Evolutionary conservation across 2,888 invertebrate genomes (phyloP).

Genomic region (Nipponacmea schrenckii): DNA sequence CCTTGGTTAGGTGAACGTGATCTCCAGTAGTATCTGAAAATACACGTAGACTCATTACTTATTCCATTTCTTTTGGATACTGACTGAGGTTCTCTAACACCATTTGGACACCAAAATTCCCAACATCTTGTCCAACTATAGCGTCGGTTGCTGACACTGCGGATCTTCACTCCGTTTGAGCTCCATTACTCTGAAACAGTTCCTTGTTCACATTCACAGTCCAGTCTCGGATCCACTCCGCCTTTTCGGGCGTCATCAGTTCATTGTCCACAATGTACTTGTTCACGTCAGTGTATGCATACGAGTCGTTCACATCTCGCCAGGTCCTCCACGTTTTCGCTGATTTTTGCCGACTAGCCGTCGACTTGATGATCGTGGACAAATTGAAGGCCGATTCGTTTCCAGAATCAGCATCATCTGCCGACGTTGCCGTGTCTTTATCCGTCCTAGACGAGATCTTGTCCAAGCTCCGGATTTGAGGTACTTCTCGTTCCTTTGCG

Average conservation of each 20-base stretch:
- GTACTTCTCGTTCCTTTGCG: background rate
- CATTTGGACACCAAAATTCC: too few species aligned
- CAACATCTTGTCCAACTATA: too few species aligned
- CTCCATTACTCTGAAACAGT: conserved; percentile 18
- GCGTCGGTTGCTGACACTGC: too few species aligned
- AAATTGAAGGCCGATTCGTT: conserved; percentile 28
- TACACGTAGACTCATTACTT: too few species aligned
- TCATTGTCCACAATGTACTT: conserved; percentile 64
- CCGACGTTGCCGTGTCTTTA: background rate
- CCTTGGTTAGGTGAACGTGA: too few species aligned
- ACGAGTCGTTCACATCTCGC: conserved; percentile 59
- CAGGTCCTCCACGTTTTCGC: conserved; percentile 58
- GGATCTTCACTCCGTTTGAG: too few species aligned
- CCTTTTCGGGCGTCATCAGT: conserved; percentile 57
- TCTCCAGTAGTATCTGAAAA: too few species aligned
- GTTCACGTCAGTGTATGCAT: conserved; percentile 61
- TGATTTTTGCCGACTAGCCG: conserved; percentile 29
- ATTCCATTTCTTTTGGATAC: too few species aligned
- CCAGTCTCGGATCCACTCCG: conserved; percentile 57
- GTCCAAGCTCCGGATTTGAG: conserved; percentile 7
- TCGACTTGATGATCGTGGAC: background rate
- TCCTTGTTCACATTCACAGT: conserved; percentile 50
- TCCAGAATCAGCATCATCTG: conserved; percentile 25
- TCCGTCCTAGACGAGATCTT: background rate
- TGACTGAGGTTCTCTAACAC: too few species aligned